Percentiles rank a stretch among this genome's conserved stretches.
These are phyloP conservation scores for Myzus persicae DNA, from an alignment of 1,140 invertebrate species.

Conservation along the genomic window DNA sequence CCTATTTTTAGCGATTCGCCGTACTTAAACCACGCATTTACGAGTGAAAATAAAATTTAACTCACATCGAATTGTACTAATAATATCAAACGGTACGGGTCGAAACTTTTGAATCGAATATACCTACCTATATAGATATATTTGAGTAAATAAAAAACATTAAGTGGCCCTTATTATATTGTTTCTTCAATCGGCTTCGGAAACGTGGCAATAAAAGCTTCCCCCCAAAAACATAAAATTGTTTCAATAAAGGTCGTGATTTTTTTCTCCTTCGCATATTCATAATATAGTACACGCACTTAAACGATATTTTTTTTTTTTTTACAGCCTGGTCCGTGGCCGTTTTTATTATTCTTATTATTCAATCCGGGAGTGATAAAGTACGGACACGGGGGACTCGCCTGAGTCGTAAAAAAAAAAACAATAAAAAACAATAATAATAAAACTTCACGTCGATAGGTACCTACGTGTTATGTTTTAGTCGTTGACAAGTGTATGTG, in stretches of 20 bases:
- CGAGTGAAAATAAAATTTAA: not conserved
- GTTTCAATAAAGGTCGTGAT: conserved; percentile 31
- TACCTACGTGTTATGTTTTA: not conserved
- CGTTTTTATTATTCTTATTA: not conserved
- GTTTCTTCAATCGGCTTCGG: not conserved
- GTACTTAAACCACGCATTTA: not conserved
- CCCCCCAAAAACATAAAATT: not conserved
- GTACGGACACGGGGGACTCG: not conserved
- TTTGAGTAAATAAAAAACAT: not conserved
- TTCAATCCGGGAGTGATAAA: not conserved
- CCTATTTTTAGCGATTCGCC: not conserved
- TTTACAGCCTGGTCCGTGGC: not conserved
- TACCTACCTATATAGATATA: not conserved
- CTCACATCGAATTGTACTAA: not conserved
- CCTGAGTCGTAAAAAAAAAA: not conserved
- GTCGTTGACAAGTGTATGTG: not conserved
- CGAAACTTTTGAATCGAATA: not conserved
- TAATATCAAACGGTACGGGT: not conserved
- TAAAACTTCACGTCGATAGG: not conserved
- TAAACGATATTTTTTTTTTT: not conserved
- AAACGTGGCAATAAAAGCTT: not conserved
- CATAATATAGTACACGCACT: not conserved
- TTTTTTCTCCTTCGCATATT: not conserved
- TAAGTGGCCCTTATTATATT: conserved; percentile 19
- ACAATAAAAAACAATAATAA: not conserved